These are phyloP conservation scores for Brevipalpus yothersi DNA, from an alignment of 1,140 invertebrate species.

Conservation along the genomic window DNA sequence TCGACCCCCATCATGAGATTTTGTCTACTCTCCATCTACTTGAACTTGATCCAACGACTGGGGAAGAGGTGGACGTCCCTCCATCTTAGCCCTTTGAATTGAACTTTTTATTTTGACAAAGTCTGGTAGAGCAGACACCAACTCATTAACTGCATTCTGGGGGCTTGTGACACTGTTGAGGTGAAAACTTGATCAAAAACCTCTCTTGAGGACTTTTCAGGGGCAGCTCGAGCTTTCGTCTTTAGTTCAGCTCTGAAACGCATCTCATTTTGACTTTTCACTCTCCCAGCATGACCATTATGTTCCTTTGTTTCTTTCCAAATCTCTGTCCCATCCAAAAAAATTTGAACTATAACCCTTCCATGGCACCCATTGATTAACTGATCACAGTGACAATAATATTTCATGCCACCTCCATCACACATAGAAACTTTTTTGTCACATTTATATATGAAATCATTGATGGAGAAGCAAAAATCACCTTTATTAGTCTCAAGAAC, in stretches of 20 bases:
- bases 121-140: background rate
- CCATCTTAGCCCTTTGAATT: background rate
- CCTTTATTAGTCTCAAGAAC: too few relatives aligned
- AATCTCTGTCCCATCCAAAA: too few relatives aligned
- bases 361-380: background rate
- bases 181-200: background rate
- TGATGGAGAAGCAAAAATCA: too few relatives aligned
- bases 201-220: background rate
- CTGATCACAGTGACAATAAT: background rate
- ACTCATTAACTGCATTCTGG: background rate
- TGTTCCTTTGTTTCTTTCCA: background rate
- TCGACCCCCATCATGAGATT: background rate
- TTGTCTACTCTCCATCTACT: background rate
- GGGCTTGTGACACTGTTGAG: background rate
- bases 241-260: background rate
- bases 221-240: background rate
- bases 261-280: background rate
- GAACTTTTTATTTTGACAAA: background rate
- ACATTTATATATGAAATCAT: too few relatives aligned
- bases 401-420: background rate
- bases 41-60: background rate
- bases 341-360: background rate
- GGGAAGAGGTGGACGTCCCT: background rate
- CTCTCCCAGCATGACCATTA: background rate
- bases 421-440: too few relatives aligned